Base-by-base conservation (phyloP, 2,888 invertebrate species). In the Trisateles emortualis region DNA sequence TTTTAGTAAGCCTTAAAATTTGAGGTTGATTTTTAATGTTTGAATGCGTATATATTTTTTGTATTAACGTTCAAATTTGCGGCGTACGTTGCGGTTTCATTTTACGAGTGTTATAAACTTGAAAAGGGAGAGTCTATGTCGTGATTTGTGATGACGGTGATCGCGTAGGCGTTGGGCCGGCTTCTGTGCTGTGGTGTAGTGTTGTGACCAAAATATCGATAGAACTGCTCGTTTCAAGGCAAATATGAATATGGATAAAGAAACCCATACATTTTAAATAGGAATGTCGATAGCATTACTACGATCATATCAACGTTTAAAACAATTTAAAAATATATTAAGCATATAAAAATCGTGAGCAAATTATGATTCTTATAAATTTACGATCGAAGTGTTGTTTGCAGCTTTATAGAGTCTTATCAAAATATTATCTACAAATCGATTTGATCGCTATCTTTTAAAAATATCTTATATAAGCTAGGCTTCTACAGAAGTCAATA, bases 121-220 rank as follows among this genome's bases (percentile, higher is more conserved):
- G 74, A 83, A 84, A 86, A 84, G 79, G 78, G 74, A 83, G 81
- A 79, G 78, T 81, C 81, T 78, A 78, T 79, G 77, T 68, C 60
- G 79, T 86, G 87, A 89, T 88, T 89, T 89, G 89, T 89, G 83
- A 83, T 78, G 81, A 78, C 77, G 76, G 75, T 74, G 72, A 72
- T 64, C 55, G 81, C 59, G 88, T 87, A 78, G 86, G 87, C 77
- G 86, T 77, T 75, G 74, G 60, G 62, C 67, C 72, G 66, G 87
- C 88, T 88, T 86, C 88, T 71, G 86, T 81, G 64, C 66, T 63
- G 67, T 42, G 51, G 36, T 26, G 30, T 65, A 77, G 72, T 74
- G 77, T 36, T 69, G 76, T 55, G 43, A 32, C 0, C n/a, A 17
- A 44, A 9, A 13, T 46, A 41, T 52, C 35, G 38, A 52, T 30